Evolutionary conservation across 2,888 invertebrate genomes (phyloP), one percentile per base, ranked within the genome.

Genomic region (Tenodera sinensis): DNA sequence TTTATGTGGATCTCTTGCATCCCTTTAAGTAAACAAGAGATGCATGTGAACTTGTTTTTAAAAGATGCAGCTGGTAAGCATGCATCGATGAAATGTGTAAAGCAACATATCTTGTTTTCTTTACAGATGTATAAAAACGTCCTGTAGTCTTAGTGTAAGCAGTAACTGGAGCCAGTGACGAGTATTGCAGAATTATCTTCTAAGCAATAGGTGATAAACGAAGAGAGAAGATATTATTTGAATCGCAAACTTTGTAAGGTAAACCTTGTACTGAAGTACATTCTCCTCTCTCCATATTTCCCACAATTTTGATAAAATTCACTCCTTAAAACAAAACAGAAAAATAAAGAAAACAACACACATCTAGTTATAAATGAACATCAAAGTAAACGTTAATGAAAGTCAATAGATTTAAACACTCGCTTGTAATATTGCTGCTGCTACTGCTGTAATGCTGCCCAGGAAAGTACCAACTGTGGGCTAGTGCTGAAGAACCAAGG

Each of bases 171-270:
- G 54, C 54, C 54, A 71, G 54, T 71, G 54, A 71, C 54, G 54
- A 71, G 54, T 71, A 71, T 71, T 71, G 54, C 54, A 71, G 54
- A 71, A 71, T 71, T 71, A 71, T 71, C 83, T 83, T 54, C 87
- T 87, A 87, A 87, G 83, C 27, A 34, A 54, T 87, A 87, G 87
- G 28, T 82, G 87, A 81, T 82, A 27, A 27, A 82, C 81, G 89
- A 89, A 89, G 89, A 89, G 83, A 89, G 89, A 89, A 89, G 89
- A 89, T 85, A 84, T 88, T 83, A 47, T 84, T 88, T 88, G 88
- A 88, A 30, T 87, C 87, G 14, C 83, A 87, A 87, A 87, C 20
- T 87, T 42, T 88, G 88, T 88, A 88, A 88, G 88, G 88, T 88
- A 88, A 88, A 88, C 88, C 84, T 81, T 83, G 34, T 71, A 85